Conservation (phyloP, 1,140 invertebrate species). For the Danaus melanippus region DNA sequence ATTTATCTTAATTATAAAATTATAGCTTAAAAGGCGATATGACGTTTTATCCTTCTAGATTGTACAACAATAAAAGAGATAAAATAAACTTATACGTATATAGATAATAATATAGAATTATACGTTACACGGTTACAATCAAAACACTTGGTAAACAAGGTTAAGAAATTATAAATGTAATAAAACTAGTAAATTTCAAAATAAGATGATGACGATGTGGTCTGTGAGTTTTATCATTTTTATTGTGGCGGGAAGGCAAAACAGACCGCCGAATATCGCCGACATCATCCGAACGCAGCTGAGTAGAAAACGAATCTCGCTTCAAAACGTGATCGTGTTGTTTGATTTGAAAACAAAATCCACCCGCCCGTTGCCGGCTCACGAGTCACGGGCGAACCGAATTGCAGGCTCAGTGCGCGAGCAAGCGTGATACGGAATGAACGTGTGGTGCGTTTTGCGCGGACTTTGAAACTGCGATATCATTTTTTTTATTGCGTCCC, state of each 20-base stretch:
- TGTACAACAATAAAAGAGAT: too few relatives aligned
- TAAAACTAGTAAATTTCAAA: too few relatives aligned
- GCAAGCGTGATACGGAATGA: slow-evolving; percentile 71
- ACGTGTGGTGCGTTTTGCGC: slow-evolving; percentile 70
- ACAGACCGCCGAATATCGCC: slow-evolving; percentile 42
- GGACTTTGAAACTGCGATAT: slow-evolving; percentile 65
- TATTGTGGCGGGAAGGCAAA: slow-evolving; percentile 40
- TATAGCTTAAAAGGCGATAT: too few relatives aligned
- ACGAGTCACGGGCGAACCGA: slow-evolving; percentile 50
- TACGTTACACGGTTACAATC: too few relatives aligned
- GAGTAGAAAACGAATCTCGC: slow-evolving; percentile 60
- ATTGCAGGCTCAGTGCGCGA: slow-evolving; percentile 60
- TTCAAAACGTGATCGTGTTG: slow-evolving; percentile 65
- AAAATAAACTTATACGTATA: too few relatives aligned
- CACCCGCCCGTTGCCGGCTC: slow-evolving; percentile 52
- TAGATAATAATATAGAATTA: too few relatives aligned
- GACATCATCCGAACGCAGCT: slow-evolving; percentile 41
- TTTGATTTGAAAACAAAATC: slow-evolving; percentile 71
- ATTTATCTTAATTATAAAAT: too few relatives aligned
- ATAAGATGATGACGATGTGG: slow-evolving; percentile 1
- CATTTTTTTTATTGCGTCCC: slow-evolving; percentile 58
- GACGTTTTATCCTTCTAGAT: too few relatives aligned
- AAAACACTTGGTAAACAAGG: too few relatives aligned
- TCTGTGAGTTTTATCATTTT: slow-evolving; percentile 31
- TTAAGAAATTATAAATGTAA: too few relatives aligned